Conservation (phyloP, 2,888 invertebrate genomes). For the Philaethria dido region DNA sequence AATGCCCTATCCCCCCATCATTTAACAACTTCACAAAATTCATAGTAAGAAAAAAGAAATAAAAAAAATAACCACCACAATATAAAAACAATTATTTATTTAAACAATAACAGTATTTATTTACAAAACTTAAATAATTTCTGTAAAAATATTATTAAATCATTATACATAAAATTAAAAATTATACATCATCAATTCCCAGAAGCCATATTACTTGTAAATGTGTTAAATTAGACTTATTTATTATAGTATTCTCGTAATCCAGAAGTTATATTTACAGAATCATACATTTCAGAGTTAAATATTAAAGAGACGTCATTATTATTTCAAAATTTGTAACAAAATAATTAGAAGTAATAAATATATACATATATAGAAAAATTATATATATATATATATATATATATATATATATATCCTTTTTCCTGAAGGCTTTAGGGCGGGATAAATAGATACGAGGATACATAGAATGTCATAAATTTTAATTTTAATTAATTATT, state of each 20-base stretch:
- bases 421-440: too few species aligned
- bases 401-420: too few species aligned
- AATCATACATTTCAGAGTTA: too few species aligned
- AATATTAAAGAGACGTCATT: too few species aligned
- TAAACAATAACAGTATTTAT: constrained; percentile 33
- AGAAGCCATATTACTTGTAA: background rate
- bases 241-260: background rate
- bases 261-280: background rate
- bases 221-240: background rate
- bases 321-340: background rate
- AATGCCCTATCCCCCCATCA: too few species aligned
- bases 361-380: too few species aligned
- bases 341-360: too few species aligned
- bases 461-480: too few species aligned
- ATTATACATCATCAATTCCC: background rate
- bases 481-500: too few species aligned
- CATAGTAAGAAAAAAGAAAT: background rate
- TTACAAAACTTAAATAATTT: constrained; percentile 25
- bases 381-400: too few species aligned
- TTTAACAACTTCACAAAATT: background rate
- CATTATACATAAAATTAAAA: background rate
- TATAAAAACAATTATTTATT: constrained; percentile 26
- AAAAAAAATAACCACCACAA: background rate
- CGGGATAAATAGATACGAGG: too few species aligned
- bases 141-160: constrained; percentile 21